These are phyloP conservation scores for Imbricaverruca yamaguchii DNA, from an alignment of 2,888 invertebrate genomes.

Conservation along the genomic window DNA sequence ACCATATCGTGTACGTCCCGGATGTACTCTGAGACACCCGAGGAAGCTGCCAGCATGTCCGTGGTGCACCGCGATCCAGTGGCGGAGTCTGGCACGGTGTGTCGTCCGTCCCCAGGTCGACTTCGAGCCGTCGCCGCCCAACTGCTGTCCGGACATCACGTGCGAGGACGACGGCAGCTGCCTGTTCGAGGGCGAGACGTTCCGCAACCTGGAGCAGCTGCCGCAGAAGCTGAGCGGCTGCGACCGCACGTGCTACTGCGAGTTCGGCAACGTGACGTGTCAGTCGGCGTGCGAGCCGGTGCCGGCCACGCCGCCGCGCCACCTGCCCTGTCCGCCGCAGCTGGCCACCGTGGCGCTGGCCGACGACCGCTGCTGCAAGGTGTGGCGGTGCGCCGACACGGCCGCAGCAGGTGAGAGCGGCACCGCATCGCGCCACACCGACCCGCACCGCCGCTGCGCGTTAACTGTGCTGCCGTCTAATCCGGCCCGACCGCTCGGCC, in stretches of 20 bases:
- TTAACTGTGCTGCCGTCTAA: no score
- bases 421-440: no score
- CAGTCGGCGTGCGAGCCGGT: conserved; percentile 71
- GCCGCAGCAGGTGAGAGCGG: no score
- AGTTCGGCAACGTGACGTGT: conserved; percentile 78
- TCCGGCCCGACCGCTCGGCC: no score
- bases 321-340: conserved; percentile 59
- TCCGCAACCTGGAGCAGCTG: conserved; percentile 72
- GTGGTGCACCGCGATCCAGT: no score
- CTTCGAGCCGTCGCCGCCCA: conserved; percentile 35
- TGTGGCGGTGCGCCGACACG: conserved; percentile 31
- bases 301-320: conserved; percentile 63
- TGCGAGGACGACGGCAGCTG: conserved; percentile 79
- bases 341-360: conserved; percentile 52
- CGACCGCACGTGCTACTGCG: conserved; percentile 76
- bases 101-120: conserved; percentile 23
- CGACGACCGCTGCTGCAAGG: conserved; percentile 42
- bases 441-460: no score
- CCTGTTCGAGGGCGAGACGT: conserved; percentile 56
- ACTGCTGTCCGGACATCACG: conserved; percentile 38
- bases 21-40: no score
- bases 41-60: no score
- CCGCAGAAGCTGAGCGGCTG: conserved; percentile 70
- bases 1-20: no score
- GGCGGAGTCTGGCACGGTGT: no score